A percentile compares a stretch with the other conserved stretches of the same genome.
These are phyloP conservation scores for Clunio marinus DNA, from an alignment of 2,888 invertebrate genomes.

Conservation along the genomic window DNA sequence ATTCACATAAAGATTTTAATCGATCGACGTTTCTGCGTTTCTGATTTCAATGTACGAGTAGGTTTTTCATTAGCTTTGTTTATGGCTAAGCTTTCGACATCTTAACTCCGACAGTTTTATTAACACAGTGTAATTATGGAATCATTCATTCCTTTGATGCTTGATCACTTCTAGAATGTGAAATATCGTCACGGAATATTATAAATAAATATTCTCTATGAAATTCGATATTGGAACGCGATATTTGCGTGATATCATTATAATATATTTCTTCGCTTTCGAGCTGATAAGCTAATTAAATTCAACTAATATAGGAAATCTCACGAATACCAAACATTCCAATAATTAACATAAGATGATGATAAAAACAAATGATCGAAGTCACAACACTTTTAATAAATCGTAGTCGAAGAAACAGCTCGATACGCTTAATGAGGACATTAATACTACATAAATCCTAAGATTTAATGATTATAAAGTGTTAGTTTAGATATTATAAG, in stretches of 20 bases:
- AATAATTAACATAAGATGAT: no score
- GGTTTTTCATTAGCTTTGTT: no score
- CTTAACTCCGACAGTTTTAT: neutral
- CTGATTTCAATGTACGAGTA: neutral
- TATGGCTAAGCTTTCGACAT: neutral
- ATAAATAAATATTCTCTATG: constrained; percentile 1
- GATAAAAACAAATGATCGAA: neutral
- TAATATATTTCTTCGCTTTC: constrained; percentile 4
- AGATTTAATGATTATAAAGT: neutral
- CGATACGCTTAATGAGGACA: neutral
- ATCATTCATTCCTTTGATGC: neutral
- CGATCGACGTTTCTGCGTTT: neutral
- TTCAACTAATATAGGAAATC: neutral
- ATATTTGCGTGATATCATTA: neutral
- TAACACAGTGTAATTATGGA: neutral
- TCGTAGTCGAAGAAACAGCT: neutral
- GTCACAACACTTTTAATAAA: neutral
- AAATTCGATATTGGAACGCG: neutral
- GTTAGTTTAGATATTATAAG: constrained; percentile 5
- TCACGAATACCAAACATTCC: no score
- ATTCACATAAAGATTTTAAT: neutral
- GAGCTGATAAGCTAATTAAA: constrained; percentile 12
- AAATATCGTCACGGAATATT: neutral
- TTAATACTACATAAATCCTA: neutral
- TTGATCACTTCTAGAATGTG: neutral